Evolutionary conservation across 1,140 invertebrate genomes (phyloP).

Genomic region (Onthophagus taurus): DNA sequence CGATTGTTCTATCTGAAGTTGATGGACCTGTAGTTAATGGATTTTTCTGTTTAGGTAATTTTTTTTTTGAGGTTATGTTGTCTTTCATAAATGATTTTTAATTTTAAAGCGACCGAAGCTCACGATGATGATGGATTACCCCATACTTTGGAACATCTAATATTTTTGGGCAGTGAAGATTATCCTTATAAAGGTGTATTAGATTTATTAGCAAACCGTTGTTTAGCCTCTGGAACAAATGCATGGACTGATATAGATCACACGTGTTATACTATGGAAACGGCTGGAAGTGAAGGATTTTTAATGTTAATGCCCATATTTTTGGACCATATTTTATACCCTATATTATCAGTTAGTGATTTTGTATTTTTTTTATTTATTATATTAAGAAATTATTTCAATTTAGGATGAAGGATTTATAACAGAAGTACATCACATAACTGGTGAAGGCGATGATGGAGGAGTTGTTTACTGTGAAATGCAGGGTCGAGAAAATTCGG

Average conservation of each 20-base stretch:
- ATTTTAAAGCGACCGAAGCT: slow-evolving; percentile 72
- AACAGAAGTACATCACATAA: slow-evolving; percentile 89
- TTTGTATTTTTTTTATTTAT: slow-evolving; percentile 13
- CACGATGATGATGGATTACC: slow-evolving; percentile 86
- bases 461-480: slow-evolving; percentile 93
- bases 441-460: slow-evolving; percentile 75
- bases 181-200: slow-evolving; percentile 87
- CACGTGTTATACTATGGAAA: slow-evolving; percentile 81
- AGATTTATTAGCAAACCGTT: slow-evolving; percentile 80
- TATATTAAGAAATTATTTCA: background rate
- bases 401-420: slow-evolving; percentile 64
- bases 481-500: slow-evolving; percentile 75
- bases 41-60: slow-evolving; percentile 72
- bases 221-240: slow-evolving; percentile 83
- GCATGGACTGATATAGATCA: slow-evolving; percentile 78
- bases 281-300: slow-evolving; percentile 80
- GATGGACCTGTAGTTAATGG: slow-evolving; percentile 80
- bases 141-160: slow-evolving; percentile 85
- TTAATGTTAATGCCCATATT: slow-evolving; percentile 82
- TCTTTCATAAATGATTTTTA: slow-evolving; percentile 5
- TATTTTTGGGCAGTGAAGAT: slow-evolving; percentile 82
- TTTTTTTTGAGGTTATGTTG: background rate
- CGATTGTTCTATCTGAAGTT: slow-evolving; percentile 70
- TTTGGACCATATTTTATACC: slow-evolving; percentile 81
- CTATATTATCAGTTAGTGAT: slow-evolving; percentile 60